Base-by-base conservation (phyloP, 2,797 vertebrate species). In the Nannoperca obscura region DNA sequence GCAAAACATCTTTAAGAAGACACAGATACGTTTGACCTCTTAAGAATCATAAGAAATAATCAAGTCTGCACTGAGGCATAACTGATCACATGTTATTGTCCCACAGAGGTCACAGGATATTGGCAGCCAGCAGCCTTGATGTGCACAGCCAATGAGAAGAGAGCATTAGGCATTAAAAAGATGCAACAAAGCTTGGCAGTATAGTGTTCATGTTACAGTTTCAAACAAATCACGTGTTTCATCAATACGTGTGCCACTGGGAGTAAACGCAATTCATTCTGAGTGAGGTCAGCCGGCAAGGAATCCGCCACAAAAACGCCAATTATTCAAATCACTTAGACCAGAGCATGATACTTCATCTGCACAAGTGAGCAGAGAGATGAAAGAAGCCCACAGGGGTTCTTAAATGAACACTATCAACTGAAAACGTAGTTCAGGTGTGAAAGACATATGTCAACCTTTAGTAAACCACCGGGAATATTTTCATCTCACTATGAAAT, bases 81-180 rank as follows among this genome's bases (percentile, higher is more conserved):
- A 82, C 69, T 74, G 79, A 87, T 87, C 71, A 87, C 80, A 80
- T 84, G 82, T 86, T 81, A 83, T 65, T 85, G 87, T 90, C 82
- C 68, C 69, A 6, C 59, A 76, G 86, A 91, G 91, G 90, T 93
- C 84, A 87, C 53, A 60, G 74, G 78, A 74, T 85, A 82, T 75
- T 81, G 75, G 75, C 78, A 78, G 76, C 71, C 88, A 58, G 78
- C 73, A 74, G 83, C 66, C 38, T 76, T 67, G 52, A 74, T 55
- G 75, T 70, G 79, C 52, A 17, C 32, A 58, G 46, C 71, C 79
- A 82, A 74, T 66, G 68, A 80, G 63, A 64, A 65, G 78, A 6
- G n/a, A 24, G 72, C 55, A 2, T 64, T 68, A 55, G 20, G 55
- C 74, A 75, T 77, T 78, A 72, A 74, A 68, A 85, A 82, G 71